These are phyloP conservation scores for Clinocottus analis DNA, from an alignment of 2,113 vertebrate species.

Conservation along the genomic window DNA sequence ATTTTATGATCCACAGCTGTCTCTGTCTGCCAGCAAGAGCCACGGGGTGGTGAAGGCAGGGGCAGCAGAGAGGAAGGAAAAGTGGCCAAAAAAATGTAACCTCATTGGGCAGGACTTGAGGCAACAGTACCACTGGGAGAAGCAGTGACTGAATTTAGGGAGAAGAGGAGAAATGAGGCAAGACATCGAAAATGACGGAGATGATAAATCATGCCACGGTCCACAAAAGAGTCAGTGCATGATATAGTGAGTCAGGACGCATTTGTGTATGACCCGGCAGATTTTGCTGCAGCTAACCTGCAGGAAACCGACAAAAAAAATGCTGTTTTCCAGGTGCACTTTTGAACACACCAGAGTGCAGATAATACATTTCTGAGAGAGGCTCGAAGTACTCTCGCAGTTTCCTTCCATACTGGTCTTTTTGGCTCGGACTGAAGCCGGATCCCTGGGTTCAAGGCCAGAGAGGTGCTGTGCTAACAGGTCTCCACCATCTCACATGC, in stretches of 20 bases:
- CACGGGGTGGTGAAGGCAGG: conserved; percentile 32
- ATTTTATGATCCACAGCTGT: conserved; percentile 75
- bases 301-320: conserved; percentile 30
- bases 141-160: conserved; percentile 57
- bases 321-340: conserved; percentile 56
- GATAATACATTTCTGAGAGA: conserved; percentile 55
- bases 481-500: conserved; percentile 73
- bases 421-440: conserved; percentile 47
- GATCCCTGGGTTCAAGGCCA: conserved; percentile 62
- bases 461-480: conserved; percentile 73
- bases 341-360: conserved; percentile 45
- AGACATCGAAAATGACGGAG: conserved; percentile 59
- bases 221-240: conserved; percentile 56
- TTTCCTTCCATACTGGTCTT: conserved; percentile 46
- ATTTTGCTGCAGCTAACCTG: conserved; percentile 41
- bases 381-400: conserved; percentile 56
- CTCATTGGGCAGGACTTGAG: conserved; percentile 41
- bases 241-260: conserved; percentile 55
- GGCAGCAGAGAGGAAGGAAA: conserved; percentile 1
- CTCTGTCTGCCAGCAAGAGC: conserved; percentile 55
- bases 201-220: conserved; percentile 67
- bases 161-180: conserved; percentile 69
- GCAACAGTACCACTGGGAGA: conserved; percentile 42
- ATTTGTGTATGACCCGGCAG: conserved; percentile 67
- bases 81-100: conserved; percentile 35